Evolutionary conservation across 2,888 invertebrate genomes (phyloP), one percentile per base, ranked within the genome.

Genomic region (Rhamphomyia laevipes): DNA sequence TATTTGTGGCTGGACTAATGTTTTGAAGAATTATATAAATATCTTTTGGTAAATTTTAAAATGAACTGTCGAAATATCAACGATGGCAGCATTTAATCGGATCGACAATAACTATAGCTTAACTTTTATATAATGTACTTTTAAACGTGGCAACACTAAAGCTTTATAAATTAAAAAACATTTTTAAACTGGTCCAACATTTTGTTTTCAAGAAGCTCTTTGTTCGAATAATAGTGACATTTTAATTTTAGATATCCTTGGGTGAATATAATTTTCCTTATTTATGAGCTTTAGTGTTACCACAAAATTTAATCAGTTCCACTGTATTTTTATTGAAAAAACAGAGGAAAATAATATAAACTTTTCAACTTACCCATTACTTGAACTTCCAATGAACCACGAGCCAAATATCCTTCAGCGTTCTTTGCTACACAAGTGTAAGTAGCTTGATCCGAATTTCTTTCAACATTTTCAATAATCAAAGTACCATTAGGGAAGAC

Each of bases 361-460:
- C 35, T 50, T 45, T 42, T 16, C 30, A 47, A 81, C 93, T 86
- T 78, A 95, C 95, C 94, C 87, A 95, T 91, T 48, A 95, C 92
- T 82, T 89, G 88, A 52, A 95, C 86, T 78, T 91, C 91, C 51
- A 95, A 77, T 31, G 85, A 84, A 62, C 89, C 87, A 54, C 87
- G 77, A 38, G 90, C 90, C 57, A 84, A 87, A 73, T 90, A 92
- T 51, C 90, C 91, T 66, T 91, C 90, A 13, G 85, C 82, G 71
- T 93, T 93, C 67, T 86, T 85, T 21, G 92, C 95, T 23, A 91
- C 90, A 68, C 95, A 95, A 0, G 89, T 90, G 73, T 95, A 96
- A 1, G 86, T 86, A 10, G 94, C 94, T 66, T 93, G 91, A 70
- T 96, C 95, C 53, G 89, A 87, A 62, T 81, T 79, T 44, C 92